Evolutionary conservation across 2,888 invertebrate species (phyloP), one percentile per base, ranked within the genome.

Genomic region (Fabriciana adippe): DNA sequence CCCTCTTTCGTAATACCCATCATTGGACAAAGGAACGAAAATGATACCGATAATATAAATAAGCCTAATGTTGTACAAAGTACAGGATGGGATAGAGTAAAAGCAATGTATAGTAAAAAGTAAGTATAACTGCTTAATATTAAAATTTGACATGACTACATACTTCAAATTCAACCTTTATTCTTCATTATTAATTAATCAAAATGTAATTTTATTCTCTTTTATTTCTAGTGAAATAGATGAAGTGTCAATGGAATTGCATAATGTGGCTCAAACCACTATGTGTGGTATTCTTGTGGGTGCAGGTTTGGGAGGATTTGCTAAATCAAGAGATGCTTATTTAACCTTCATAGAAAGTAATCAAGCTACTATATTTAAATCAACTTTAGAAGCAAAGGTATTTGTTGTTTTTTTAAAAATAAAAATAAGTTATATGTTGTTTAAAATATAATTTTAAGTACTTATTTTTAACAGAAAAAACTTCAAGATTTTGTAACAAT

Each of bases 291-390:
- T 93, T 3, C 88, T 96, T 56, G 67, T 94, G 26, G 97, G 97
- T 16, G 94, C 90, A 0, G 73, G 94, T 55, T 93, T 95, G 78
- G 96, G 96, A 63, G 96, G 96, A 35, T 89, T 95, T 77, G 80
- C 93, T 3, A 86, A 90, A 73, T 95, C 95, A 14, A 91, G 93
- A 74, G 79, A 81, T 4, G 93, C 95, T 1, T 96, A 95, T 77
- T 72, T 94, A 54, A 91, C 94, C 76, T 96, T 96, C 75, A 94
- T 96, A 82, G 94, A 94, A 81, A 95, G 93, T 72, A 96, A 97
- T 85, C 94, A 96, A 88, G 96, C 96, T 11, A 95, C 96, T 4
- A 91, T 93, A 61, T 97, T 95, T 82, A 87, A 86, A 61, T 93
- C 93, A 62, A 95, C 95, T 71, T 81, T 94, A 8, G 94, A 96